Percentiles rank a stretch among this genome's conserved stretches.
Conservation (phyloP, 2,113 vertebrate species). For the Panurus biarmicus region DNA sequence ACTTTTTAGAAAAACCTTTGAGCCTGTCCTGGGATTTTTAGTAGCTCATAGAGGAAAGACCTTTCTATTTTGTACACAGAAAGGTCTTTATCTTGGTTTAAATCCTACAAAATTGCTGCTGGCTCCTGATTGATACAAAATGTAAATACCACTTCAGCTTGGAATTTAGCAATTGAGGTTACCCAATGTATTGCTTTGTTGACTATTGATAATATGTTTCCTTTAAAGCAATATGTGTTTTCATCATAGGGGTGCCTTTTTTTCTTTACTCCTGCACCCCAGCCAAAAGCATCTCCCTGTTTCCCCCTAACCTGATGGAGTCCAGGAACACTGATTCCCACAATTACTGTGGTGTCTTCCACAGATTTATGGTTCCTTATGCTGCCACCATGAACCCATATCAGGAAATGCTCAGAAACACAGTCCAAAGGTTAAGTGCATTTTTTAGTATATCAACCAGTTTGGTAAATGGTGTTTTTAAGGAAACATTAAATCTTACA, state of each 20-base stretch:
- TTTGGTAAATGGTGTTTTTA: neutral
- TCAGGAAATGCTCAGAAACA: conserved; percentile 6
- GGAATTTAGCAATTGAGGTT: conserved; percentile 7
- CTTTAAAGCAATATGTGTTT: neutral
- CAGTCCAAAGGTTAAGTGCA: conserved; percentile 25
- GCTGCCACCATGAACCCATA: neutral
- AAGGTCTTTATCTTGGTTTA: conserved; percentile 30
- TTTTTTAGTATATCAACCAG: conserved; percentile 11
- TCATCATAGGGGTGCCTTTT: neutral
- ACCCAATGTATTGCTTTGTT: neutral
- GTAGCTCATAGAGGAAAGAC: neutral
- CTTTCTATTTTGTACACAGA: neutral
- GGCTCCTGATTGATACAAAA: neutral
- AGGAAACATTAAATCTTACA: conserved; percentile 36
- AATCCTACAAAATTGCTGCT: conserved; percentile 12
- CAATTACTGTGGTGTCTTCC: neutral
- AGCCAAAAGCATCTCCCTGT: neutral
- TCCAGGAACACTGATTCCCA: neutral
- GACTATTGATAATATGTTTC: neutral
- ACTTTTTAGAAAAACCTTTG: neutral
- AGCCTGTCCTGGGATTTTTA: conserved; percentile 20
- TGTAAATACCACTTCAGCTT: conserved; percentile 3
- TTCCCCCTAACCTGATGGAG: neutral
- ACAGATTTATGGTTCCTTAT: neutral
- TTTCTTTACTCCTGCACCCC: neutral